These are phyloP conservation scores for Eurytoma californica DNA, from an alignment of 2,888 invertebrate species.

Conservation along the genomic window DNA sequence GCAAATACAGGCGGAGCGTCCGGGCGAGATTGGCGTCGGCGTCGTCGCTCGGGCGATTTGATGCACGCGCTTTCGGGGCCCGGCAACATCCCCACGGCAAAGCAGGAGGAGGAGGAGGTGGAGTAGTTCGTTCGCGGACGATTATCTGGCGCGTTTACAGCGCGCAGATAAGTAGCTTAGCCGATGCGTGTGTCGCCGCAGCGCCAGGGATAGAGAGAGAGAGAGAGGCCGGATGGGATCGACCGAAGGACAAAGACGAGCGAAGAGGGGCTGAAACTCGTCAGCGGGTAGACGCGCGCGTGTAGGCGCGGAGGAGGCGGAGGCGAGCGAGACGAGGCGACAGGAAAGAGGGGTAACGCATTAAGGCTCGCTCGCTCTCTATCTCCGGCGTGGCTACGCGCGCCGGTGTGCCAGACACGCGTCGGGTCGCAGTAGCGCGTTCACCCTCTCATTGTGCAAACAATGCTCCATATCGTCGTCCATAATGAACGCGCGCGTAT, in stretches of 20 bases:
- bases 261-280: slow-evolving; percentile 47
- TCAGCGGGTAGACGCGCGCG: slow-evolving; percentile 47
- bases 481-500: slow-evolving; percentile 68
- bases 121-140: slow-evolving; percentile 49
- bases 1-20: not conserved
- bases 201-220: slow-evolving; percentile 33
- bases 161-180: slow-evolving; percentile 67
- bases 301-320: not conserved
- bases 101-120: slow-evolving; percentile 20
- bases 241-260: slow-evolving; percentile 14
- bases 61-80: not conserved
- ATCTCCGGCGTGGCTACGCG: not conserved
- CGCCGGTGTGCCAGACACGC: slow-evolving; percentile 53
- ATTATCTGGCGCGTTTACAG: slow-evolving; percentile 56
- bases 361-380: slow-evolving; percentile 60
- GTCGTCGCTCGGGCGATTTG: slow-evolving; percentile 34
- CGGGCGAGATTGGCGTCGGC: slow-evolving; percentile 18
- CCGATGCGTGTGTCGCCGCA: slow-evolving; percentile 63
- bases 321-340: slow-evolving; percentile 30
- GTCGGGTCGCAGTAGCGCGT: slow-evolving; percentile 55
- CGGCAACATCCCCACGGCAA: not conserved
- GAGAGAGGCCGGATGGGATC: slow-evolving; percentile 35
- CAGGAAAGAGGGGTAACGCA: slow-evolving; percentile 59
- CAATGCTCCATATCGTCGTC: slow-evolving; percentile 74
- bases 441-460: slow-evolving; percentile 73